Conservation (phyloP, 2,888 invertebrate genomes). For the Eumacrocentrus americanus region DNA sequence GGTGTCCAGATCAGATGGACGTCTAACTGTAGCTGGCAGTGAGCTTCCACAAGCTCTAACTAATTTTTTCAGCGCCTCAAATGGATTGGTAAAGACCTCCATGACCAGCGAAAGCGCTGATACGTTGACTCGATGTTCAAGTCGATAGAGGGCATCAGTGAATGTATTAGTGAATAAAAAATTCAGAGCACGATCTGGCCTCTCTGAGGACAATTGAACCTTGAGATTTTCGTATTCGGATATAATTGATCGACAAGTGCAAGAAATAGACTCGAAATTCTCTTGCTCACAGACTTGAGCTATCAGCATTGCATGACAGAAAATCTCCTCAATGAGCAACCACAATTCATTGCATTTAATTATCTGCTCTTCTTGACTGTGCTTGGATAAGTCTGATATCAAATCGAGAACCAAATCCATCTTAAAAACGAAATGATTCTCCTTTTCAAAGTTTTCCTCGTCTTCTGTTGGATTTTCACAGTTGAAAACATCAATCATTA, state of each 20-base stretch:
- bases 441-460: slow-evolving; percentile 47
- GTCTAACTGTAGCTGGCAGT: slow-evolving; percentile 46
- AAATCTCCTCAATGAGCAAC: slow-evolving; percentile 57
- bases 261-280: slow-evolving; percentile 59
- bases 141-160: slow-evolving; percentile 68
- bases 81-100: slow-evolving; percentile 60
- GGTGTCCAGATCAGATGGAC: slow-evolving; percentile 61
- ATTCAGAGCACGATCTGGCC: slow-evolving; percentile 63
- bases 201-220: slow-evolving; percentile 47
- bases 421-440: slow-evolving; percentile 58
- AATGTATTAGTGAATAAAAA: slow-evolving; percentile 68
- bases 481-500: slow-evolving; percentile 50
- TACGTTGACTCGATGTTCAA: slow-evolving; percentile 72
- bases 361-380: slow-evolving; percentile 44
- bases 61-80: slow-evolving; percentile 52
- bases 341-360: slow-evolving; percentile 49
- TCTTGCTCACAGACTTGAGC: slow-evolving; percentile 59
- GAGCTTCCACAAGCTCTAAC: slow-evolving; percentile 55
- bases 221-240: slow-evolving; percentile 57
- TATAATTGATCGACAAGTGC: slow-evolving; percentile 59
- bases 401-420: slow-evolving; percentile 57
- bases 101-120: slow-evolving; percentile 68
- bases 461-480: slow-evolving; percentile 45
- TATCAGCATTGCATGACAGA: slow-evolving; percentile 60
- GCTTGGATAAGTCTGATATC: slow-evolving; percentile 49